These are phyloP conservation scores for Odontesthes bonariensis DNA, from an alignment of 2,113 vertebrate species.

Conservation along the genomic window DNA sequence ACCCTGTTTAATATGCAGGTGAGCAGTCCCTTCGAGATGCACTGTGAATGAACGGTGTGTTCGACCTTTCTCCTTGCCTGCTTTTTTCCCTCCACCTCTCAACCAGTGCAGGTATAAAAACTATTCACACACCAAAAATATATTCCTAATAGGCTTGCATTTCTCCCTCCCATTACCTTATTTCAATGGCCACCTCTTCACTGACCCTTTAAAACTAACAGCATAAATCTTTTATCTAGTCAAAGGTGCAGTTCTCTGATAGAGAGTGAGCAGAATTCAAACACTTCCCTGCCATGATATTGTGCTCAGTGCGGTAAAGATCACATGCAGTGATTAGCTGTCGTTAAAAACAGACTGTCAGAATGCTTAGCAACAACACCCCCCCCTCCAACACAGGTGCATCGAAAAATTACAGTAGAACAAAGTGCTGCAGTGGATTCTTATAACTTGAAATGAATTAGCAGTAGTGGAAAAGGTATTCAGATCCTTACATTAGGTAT, in stretches of 20 bases:
- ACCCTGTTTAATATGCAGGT: constrained; percentile 51
- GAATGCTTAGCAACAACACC: constrained; percentile 45
- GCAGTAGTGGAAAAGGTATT: not conserved
- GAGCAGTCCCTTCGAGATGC: constrained; percentile 16
- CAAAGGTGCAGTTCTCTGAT: constrained; percentile 32
- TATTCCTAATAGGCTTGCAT: constrained; percentile 20
- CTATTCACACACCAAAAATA: not conserved
- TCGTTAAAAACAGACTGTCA: constrained; percentile 43
- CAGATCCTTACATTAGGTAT: constrained; percentile 20
- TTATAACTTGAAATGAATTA: not conserved
- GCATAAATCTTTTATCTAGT: constrained; percentile 42
- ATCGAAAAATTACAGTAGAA: constrained; percentile 27
- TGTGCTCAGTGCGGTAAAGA: constrained; percentile 29
- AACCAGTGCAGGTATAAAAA: not conserved
- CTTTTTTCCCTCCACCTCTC: constrained; percentile 1
- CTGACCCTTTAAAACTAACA: constrained; percentile 46
- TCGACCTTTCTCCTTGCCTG: constrained; percentile 22
- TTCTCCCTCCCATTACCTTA: constrained; percentile 25
- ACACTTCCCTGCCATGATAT: constrained; percentile 23
- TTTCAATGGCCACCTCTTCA: constrained; percentile 29
- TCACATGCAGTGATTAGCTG: constrained; percentile 34
- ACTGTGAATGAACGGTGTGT: constrained; percentile 42
- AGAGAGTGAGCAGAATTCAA: constrained; percentile 21
- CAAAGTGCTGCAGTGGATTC: constrained; percentile 7
- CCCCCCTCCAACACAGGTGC: constrained; percentile 9